These are phyloP conservation scores for Acanthisitta chloris DNA, from an alignment of 2,113 vertebrate genomes.

Conservation along the genomic window DNA sequence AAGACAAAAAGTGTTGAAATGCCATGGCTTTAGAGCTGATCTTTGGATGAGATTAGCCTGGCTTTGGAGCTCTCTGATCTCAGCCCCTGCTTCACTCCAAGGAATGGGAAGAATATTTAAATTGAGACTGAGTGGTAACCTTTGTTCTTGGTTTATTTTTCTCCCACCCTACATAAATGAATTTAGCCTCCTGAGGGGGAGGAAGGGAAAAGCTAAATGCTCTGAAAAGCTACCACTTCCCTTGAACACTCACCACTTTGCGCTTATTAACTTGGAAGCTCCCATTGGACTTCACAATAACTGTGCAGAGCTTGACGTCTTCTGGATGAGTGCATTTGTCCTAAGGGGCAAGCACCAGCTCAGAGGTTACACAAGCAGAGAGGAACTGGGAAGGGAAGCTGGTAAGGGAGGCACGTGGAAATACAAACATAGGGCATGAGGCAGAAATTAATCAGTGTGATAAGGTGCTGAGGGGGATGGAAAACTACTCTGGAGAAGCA, in stretches of 20 bases:
- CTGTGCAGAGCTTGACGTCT: slow-evolving; percentile 94
- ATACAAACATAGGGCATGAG: background rate
- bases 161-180: background rate
- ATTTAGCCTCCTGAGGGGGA: background rate
- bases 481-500: background rate
- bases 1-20: slow-evolving; percentile 10
- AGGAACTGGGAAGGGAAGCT: background rate
- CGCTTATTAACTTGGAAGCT: slow-evolving; percentile 94
- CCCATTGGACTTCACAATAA: slow-evolving; percentile 95
- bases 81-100: slow-evolving; percentile 40
- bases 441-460: background rate
- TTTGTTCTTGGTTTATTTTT: slow-evolving; percentile 46
- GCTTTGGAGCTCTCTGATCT: background rate
- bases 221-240: slow-evolving; percentile 7
- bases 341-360: slow-evolving; percentile 78
- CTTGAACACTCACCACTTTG: slow-evolving; percentile 88
- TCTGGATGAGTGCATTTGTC: slow-evolving; percentile 97
- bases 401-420: background rate
- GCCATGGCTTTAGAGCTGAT: slow-evolving; percentile 36
- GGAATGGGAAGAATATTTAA: slow-evolving; percentile 30
- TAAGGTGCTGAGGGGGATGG: background rate
- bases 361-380: slow-evolving; percentile 14
- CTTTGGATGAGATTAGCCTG: slow-evolving; percentile 41
- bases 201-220: background rate
- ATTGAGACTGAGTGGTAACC: slow-evolving; percentile 1